phyloP scores from a whole-genome alignment of 1,140 invertebrate species.

The Diorhabda elongata region DNA sequence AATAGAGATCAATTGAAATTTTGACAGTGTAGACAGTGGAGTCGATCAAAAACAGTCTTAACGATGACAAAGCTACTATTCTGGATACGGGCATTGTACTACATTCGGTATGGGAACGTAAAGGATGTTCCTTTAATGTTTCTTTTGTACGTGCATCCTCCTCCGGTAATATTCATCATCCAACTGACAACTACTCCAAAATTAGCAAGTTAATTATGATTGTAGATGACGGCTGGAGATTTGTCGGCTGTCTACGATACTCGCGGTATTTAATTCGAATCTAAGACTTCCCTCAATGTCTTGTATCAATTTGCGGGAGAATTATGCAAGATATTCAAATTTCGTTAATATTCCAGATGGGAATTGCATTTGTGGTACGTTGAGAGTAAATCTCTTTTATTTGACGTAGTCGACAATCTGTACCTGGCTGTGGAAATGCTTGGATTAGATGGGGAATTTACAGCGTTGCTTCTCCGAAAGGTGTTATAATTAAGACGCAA shows the following conservation, averaged over 20 bases:
- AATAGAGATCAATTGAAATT: neutral
- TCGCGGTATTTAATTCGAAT: too few relatives aligned
- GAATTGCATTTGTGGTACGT: too few relatives aligned
- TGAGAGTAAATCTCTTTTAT: too few relatives aligned
- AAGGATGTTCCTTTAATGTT: constrained; percentile 16
- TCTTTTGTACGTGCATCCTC: constrained; percentile 14
- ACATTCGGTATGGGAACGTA: constrained; percentile 4
- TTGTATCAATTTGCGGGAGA: neutral
- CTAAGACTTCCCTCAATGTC: too few relatives aligned
- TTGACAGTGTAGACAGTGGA: neutral
- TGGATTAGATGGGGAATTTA: too few relatives aligned
- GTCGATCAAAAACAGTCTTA: neutral
- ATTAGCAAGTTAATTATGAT: constrained; percentile 43
- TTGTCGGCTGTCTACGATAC: constrained; percentile 27
- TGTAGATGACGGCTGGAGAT: constrained; percentile 38
- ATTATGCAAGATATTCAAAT: neutral
- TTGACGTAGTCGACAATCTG: too few relatives aligned
- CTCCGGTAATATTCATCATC: constrained; percentile 24
- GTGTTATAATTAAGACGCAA: too few relatives aligned
- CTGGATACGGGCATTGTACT: neutral
- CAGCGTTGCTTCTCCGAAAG: too few relatives aligned
- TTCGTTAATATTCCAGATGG: too few relatives aligned
- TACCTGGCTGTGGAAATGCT: too few relatives aligned
- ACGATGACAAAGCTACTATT: constrained; percentile 14
- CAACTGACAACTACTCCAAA: constrained; percentile 22